Base-by-base conservation (phyloP, 1,140 invertebrate species). In the Halesus radiatus region DNA sequence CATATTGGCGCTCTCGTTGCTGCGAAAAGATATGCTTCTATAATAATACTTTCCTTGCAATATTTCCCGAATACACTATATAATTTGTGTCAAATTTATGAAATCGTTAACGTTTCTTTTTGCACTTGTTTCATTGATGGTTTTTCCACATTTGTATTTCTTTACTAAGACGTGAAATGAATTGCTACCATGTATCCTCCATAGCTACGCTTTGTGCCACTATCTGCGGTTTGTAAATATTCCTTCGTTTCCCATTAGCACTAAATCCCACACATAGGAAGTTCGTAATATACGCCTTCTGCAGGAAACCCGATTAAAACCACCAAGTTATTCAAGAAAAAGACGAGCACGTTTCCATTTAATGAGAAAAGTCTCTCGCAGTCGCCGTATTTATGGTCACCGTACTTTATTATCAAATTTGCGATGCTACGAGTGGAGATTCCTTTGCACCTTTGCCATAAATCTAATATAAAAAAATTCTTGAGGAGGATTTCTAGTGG, bases 321-420 rank as follows among this genome's bases (percentile, higher is more conserved):
- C 15, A 23, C 68, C 20, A 72, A 72, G 32, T 72, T 52, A 52
- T 72, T 50, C 68, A 52, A 52, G 68, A 52, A 52, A 72, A 52
- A 52, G 45, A 72, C 32, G 45, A 32, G 37, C 32, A 52, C 32
- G 68, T 72, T 22, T 50, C 68, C 68, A 16, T 72, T 72, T 72
- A 72, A 72, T 72, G 68, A 72, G 68, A 72, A 72, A 72, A 72
- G 68, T 66, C 62, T 50, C 37, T n/a, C 32, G 45, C 18, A 50
- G 68, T 72, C 32, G 15, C n/a, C 45, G 68, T 72, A 72, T 72
- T 72, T 72, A 72, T 72, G 68, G 68, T 72, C 68, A 72, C 23
- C 32, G 45, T 72, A 72, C 6, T 72, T 72, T 72, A 72, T 72
- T 72, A 72, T 72, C 68, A 72, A 72, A 72, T 72, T 72, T 72